A percentile compares a stretch with the other conserved stretches of the same genome.
phyloP scores from a whole-genome alignment of 2,113 vertebrate genomes.

The Alectura lathami region DNA sequence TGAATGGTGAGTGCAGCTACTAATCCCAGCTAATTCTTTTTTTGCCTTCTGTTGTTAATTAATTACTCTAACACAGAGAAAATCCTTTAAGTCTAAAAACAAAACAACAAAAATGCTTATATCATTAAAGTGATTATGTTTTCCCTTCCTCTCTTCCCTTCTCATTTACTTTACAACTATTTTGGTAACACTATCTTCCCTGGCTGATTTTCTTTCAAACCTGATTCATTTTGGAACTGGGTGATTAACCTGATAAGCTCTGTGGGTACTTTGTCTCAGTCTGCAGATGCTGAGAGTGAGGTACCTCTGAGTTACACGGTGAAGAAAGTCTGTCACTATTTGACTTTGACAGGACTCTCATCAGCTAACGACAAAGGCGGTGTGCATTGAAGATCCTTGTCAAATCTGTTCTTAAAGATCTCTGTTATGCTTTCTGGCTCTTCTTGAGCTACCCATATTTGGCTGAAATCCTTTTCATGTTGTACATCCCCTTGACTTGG shows the following conservation, averaged over 20 bases:
- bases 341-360: constrained; percentile 32
- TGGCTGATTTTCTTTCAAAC: background rate
- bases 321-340: constrained; percentile 23
- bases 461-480: constrained; percentile 4
- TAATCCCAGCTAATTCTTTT: constrained; percentile 41
- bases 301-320: background rate
- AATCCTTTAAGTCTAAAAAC: constrained; percentile 5
- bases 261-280: background rate
- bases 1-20: background rate
- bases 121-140: background rate
- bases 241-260: background rate
- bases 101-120: background rate
- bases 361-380: constrained; percentile 1
- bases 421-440: constrained; percentile 1
- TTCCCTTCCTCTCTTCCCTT: background rate
- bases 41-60: constrained; percentile 30
- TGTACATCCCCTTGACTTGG: background rate
- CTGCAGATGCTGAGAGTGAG: background rate
- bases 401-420: constrained; percentile 33
- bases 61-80: constrained; percentile 14
- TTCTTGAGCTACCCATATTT: constrained; percentile 6
- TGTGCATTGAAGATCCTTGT: constrained; percentile 36
- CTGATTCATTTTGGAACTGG: background rate
- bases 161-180: background rate
- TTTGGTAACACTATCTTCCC: background rate